Base-by-base conservation (phyloP, 1,140 invertebrate species). In the Lethocerus indicus region DNA sequence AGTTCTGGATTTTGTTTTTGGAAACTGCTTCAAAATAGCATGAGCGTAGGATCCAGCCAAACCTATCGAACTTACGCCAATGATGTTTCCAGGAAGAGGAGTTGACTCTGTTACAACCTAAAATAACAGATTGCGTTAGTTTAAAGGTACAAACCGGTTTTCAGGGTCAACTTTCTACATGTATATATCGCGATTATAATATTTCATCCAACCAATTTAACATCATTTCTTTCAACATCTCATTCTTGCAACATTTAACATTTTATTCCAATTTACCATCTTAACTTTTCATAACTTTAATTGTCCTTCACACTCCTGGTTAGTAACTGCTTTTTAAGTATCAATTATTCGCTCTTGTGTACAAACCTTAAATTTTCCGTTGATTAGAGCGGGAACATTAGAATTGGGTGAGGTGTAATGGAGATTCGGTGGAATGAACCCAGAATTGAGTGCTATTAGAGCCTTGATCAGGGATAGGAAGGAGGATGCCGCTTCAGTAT, bases 401-500 rank as follows among this genome's bases (percentile, higher is more conserved):
- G 70, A 63, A 49, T 63, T 59, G 2, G 59, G 53, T 16, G 32
- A 47, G 9, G 47, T 39, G 50, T 56, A 59, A 39, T 62, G 51
- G 9, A 62, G 49, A 40, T 60, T 62, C 2, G 59, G 57, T 0
- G 59, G 59, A 27, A 62, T 59, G 9, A 53, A 40, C 7, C 52
- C 55, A 7, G 23, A 47, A 40, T 61, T 56, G 9, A 60, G 27
- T 3, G 58, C 52, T 24, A 59, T 50, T 6, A 60, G 26, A 13
- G 52, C 70, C 63, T 81, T 81, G 9, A 71, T 68, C 39, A 80
- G 57, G 2, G 72, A 66, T 52, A 71, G 70, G 0, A 81, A 55
- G 29, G 71, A 69, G 58, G 80, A 78, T 2, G 74, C 73, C 23
- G 80, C 72, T 62, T 84, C 81, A 20, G 79, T 69, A 58, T 87